These are phyloP conservation scores for Xiphophorus maculatus DNA, from an alignment of 2,113 vertebrate genomes.

Conservation along the genomic window DNA sequence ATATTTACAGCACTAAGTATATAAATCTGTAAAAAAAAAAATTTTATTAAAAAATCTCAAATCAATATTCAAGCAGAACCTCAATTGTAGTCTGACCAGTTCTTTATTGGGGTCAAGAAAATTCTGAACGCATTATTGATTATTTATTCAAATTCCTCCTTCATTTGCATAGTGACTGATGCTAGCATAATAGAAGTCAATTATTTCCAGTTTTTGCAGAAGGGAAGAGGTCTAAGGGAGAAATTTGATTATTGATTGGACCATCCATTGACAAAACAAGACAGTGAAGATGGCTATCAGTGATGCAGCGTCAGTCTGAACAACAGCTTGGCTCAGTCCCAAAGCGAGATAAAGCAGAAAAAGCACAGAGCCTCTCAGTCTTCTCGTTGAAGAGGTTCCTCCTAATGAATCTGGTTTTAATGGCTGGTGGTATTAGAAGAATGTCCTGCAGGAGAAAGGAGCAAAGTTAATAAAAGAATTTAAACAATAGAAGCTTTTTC, in stretches of 20 bases:
- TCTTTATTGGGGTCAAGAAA: constrained; percentile 29
- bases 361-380: not conserved
- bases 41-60: too few species aligned
- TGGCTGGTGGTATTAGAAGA: constrained; percentile 69
- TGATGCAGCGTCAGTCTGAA: not conserved
- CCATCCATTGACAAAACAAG: constrained; percentile 1
- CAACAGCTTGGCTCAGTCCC: not conserved
- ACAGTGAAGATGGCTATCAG: not conserved
- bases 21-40: too few species aligned
- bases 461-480: constrained; percentile 3
- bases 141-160: not conserved
- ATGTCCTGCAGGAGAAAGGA: constrained; percentile 67
- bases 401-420: constrained; percentile 13
- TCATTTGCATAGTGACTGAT: constrained; percentile 9
- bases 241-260: constrained; percentile 4
- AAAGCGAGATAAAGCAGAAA: not conserved
- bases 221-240: not conserved
- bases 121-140: constrained; percentile 20
- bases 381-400: constrained; percentile 8
- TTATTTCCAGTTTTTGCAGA: not conserved
- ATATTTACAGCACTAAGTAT: too few species aligned
- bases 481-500: not conserved
- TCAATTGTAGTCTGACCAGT: not conserved
- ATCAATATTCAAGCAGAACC: constrained; percentile 5
- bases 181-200: not conserved